phyloP scores from a whole-genome alignment of 2,797 vertebrate genomes.

The Manis javanica region DNA sequence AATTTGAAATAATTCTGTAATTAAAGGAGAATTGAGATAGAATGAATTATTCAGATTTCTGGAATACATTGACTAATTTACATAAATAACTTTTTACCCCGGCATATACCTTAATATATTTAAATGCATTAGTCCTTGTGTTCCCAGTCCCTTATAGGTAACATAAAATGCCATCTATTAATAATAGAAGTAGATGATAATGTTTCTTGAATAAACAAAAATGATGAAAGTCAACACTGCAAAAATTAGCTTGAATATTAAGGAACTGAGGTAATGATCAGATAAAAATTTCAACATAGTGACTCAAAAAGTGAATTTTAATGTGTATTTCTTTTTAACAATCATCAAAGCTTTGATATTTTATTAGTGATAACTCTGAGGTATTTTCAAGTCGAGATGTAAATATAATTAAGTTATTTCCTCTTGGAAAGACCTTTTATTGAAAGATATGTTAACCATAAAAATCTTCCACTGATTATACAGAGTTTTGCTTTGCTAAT shows the following conservation, averaged over 20 bases:
- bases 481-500: background rate
- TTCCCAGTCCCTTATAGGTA: background rate
- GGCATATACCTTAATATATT: background rate
- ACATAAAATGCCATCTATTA: too few relatives aligned
- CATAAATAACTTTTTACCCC: background rate
- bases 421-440: background rate
- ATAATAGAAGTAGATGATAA: background rate
- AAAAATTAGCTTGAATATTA: background rate
- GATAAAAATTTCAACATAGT: background rate
- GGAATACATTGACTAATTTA: background rate
- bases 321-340: background rate
- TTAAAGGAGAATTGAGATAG: background rate
- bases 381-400: background rate
- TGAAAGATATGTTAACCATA: background rate
- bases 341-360: background rate
- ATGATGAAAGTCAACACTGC: background rate
- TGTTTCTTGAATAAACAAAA: background rate
- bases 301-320: background rate
- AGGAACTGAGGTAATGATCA: background rate
- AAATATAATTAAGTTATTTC: background rate
- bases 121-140: constrained; percentile 23
- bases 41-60: background rate
- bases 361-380: background rate
- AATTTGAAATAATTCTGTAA: constrained; percentile 9
- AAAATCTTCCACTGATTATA: background rate